phyloP scores from a whole-genome alignment of 2,888 invertebrate species.

The Micropterix aruncella region DNA sequence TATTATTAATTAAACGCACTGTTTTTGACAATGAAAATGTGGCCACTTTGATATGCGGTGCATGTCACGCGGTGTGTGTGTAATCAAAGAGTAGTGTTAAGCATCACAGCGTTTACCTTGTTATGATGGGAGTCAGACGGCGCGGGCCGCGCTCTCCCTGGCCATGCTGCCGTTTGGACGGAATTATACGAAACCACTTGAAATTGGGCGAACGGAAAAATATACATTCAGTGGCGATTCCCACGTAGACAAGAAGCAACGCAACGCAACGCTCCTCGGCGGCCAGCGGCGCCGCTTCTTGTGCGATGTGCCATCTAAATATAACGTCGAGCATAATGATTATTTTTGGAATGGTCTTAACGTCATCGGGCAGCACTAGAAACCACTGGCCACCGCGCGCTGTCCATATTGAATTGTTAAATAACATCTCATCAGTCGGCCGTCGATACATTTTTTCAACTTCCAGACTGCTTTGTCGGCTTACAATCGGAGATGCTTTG shows the following conservation, averaged over 20 bases:
- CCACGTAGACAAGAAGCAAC: not conserved
- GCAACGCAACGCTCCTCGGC: not conserved
- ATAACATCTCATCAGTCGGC: not conserved
- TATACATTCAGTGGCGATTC: not conserved
- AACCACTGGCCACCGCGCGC: not conserved
- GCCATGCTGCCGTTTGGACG: not conserved
- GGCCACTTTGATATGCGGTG: not conserved
- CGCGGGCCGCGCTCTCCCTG: not conserved
- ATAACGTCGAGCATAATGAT: slow-evolving; percentile 36
- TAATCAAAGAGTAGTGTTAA: not conserved
- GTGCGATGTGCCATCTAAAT: slow-evolving; percentile 28
- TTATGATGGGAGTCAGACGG: slow-evolving; percentile 9
- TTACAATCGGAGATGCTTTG: too few relatives aligned
- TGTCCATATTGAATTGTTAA: not conserved
- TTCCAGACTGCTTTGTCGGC: too few relatives aligned
- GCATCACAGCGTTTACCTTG: slow-evolving; percentile 10
- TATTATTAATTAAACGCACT: not conserved
- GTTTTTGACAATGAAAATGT: not conserved
- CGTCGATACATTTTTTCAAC: too few relatives aligned
- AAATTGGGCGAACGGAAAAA: not conserved
- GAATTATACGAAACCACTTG: not conserved
- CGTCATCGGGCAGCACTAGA: slow-evolving; percentile 24
- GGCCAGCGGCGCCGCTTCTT: not conserved
- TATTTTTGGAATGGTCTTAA: slow-evolving; percentile 36
- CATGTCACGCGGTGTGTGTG: not conserved